Conservation (phyloP, 2,888 invertebrate species). For the Baronia brevicornis region DNA sequence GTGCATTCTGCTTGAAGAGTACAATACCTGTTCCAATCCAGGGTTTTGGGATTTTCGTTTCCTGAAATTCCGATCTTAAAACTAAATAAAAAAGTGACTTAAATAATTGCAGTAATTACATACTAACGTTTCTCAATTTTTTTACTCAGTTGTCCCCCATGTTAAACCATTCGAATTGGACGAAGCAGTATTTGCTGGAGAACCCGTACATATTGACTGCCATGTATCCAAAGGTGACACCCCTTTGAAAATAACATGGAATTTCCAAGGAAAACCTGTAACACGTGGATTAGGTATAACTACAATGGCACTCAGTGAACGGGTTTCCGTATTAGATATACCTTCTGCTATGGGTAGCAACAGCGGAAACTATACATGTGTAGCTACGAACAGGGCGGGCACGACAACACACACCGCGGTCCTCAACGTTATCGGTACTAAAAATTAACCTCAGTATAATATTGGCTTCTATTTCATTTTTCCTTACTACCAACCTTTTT, state of each 20-base stretch:
- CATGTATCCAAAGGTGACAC: constrained; percentile 82
- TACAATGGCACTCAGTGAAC: constrained; percentile 70
- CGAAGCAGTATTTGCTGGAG: constrained; percentile 80
- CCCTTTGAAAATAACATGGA: constrained; percentile 82
- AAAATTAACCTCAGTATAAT: too few relatives aligned
- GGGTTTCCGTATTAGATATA: constrained; percentile 75
- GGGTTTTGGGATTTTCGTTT: too few relatives aligned
- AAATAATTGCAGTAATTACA: too few relatives aligned
- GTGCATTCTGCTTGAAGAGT: not conserved
- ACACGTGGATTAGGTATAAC: constrained; percentile 69
- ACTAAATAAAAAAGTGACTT: too few relatives aligned
- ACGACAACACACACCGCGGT: constrained; percentile 71
- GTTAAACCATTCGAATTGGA: constrained; percentile 81
- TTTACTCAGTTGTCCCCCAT: constrained; percentile 74
- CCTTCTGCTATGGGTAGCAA: constrained; percentile 74
- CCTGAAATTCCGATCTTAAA: too few relatives aligned
- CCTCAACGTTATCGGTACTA: constrained; percentile 77
- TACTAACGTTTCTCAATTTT: constrained; percentile 40
- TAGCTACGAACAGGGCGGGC: constrained; percentile 77
- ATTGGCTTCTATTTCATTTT: too few relatives aligned
- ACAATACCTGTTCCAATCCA: not conserved
- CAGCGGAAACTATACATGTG: constrained; percentile 79
- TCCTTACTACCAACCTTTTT: too few relatives aligned
- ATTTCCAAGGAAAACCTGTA: constrained; percentile 76
- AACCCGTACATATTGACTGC: constrained; percentile 79